Percentiles rank a stretch among this genome's conserved stretches.
phyloP scores from a whole-genome alignment of 2,797 vertebrate genomes.

The Sebastes baramenuke region DNA sequence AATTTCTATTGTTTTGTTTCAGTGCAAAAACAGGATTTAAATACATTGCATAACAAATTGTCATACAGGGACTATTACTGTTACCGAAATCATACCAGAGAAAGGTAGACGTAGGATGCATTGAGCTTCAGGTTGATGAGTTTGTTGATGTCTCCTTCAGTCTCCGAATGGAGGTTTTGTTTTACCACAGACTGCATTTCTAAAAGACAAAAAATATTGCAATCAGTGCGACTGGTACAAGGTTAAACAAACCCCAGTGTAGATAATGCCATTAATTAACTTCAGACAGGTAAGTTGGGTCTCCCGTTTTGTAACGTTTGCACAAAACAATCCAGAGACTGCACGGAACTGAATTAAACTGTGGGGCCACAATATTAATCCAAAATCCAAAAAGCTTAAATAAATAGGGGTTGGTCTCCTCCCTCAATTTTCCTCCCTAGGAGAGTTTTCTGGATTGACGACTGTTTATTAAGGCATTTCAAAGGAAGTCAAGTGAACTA shows the following conservation, averaged over 20 bases:
- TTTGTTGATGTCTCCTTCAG: constrained; percentile 80
- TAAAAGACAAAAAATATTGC: constrained; percentile 10
- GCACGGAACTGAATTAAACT: constrained; percentile 73
- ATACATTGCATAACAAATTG: neutral
- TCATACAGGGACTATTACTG: neutral
- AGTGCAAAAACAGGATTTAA: neutral
- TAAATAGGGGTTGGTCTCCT: constrained; percentile 43
- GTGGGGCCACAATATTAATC: constrained; percentile 67
- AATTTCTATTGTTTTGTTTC: neutral
- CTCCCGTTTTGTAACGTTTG: neutral
- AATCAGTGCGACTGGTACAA: neutral
- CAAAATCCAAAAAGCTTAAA: constrained; percentile 60
- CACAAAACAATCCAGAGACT: neutral
- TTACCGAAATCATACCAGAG: constrained; percentile 64
- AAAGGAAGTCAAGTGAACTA: neutral
- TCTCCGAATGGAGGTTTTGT: constrained; percentile 79
- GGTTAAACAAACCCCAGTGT: neutral
- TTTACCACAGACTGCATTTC: constrained; percentile 80
- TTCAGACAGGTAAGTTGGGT: neutral
- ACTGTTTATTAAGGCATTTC: neutral
- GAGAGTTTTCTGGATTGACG: neutral
- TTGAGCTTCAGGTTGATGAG: constrained; percentile 80
- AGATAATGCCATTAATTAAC: no score
- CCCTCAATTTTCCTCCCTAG: neutral
- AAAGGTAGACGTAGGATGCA: constrained; percentile 80